Percentiles rank a stretch among this genome's conserved stretches.
phyloP scores from a whole-genome alignment of 2,113 vertebrate species.

The Canis aureus region DNA sequence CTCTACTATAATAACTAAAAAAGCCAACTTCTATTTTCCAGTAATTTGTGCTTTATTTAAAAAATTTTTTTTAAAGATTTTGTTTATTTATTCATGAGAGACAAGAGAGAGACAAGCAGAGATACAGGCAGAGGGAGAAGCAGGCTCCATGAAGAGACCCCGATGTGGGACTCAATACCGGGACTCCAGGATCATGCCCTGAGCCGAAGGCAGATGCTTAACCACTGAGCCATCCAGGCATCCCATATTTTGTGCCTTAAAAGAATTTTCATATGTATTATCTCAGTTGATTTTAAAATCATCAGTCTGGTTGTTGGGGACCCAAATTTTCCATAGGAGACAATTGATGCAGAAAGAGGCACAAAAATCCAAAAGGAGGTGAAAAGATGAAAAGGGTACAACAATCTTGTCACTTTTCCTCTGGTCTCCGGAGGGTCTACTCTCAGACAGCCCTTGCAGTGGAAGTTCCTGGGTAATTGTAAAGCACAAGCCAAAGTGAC shows the following conservation, averaged over 20 bases:
- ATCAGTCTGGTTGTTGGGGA: background rate
- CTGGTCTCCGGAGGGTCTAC: background rate
- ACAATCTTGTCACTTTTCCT: background rate
- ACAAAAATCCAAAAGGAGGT: background rate
- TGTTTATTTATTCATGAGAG: too few species aligned
- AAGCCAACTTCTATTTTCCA: background rate
- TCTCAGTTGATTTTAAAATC: background rate
- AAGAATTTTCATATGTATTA: conserved; percentile 13
- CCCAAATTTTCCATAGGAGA: background rate
- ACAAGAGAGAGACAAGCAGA: too few species aligned
- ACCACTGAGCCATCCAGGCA: too few species aligned
- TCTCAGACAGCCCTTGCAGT: background rate
- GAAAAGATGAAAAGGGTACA: background rate
- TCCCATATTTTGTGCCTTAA: background rate
- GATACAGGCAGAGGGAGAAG: too few species aligned
- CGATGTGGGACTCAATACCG: too few species aligned
- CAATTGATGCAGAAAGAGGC: background rate
- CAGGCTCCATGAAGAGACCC: too few species aligned
- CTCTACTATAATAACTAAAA: conserved; percentile 3
- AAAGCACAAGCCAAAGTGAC: background rate
- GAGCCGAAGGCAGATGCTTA: too few species aligned
- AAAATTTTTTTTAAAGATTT: too few species aligned
- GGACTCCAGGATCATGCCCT: too few species aligned
- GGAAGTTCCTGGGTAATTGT: background rate
- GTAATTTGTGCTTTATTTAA: background rate